Percentiles rank a stretch among this genome's conserved stretches.
Evolutionary conservation across 2,888 invertebrate genomes (phyloP).

Genomic region (Nemoura dubitans): DNA sequence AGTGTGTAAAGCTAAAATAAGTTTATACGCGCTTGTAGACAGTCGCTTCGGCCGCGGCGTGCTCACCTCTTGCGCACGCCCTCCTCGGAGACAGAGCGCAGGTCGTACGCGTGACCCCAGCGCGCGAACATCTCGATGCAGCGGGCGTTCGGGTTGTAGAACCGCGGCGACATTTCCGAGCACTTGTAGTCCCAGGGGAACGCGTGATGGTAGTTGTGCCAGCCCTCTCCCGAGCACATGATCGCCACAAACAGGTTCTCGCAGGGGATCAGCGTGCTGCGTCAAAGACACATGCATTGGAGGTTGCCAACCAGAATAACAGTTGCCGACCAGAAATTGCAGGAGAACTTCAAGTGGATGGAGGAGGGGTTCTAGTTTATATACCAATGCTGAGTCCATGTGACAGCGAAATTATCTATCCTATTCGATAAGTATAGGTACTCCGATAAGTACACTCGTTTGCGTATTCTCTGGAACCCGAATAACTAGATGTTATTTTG

Average conservation of each 20-base stretch:
- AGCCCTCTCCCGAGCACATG: slow-evolving; percentile 1
- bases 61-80: not conserved
- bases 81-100: not conserved
- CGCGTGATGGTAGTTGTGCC: slow-evolving; percentile 34
- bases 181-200: slow-evolving; percentile 29
- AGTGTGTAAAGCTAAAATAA: too few species aligned
- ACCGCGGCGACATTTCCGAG: not conserved
- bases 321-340: too few species aligned
- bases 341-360: too few species aligned
- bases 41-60: not conserved
- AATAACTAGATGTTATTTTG: too few species aligned
- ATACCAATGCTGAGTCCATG: too few species aligned
- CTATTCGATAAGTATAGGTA: too few species aligned
- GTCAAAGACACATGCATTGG: not conserved
- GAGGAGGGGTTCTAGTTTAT: too few species aligned
- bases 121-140: not conserved
- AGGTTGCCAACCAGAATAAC: too few species aligned
- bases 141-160: not conserved
- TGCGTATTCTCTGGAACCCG: too few species aligned
- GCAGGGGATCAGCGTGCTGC: not conserved
- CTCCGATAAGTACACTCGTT: too few species aligned
- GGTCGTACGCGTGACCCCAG: not conserved
- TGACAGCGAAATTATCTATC: too few species aligned
- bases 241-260: not conserved
- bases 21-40: too few species aligned